Evolutionary conservation across 2,888 invertebrate genomes (phyloP), one percentile per base, ranked within the genome.

Genomic region (Tolmerus cingulatus): DNA sequence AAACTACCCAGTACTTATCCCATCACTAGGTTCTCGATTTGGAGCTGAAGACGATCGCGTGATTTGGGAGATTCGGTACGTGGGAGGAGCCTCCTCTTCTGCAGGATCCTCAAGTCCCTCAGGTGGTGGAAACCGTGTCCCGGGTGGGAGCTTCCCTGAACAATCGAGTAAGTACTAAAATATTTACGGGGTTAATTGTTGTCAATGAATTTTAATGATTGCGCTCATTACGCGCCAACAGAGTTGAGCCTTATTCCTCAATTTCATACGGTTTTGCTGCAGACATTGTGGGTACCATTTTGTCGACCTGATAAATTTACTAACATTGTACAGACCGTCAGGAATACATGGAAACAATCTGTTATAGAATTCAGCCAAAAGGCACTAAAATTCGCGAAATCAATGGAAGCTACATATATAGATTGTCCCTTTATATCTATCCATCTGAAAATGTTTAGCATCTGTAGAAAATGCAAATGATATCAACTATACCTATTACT

Each of bases 1-100:
- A 19, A 84, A 27, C 19, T 78, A 87, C 74, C 30, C 82, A n/a
- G 55, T 86, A 2, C 27, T 37, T 16, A 19, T n/a, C 19, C 57
- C 57, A 23, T 66, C 78, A 12, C 40, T 88, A n/a, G 92, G 90
- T 89, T 86, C 30, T 57, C 88, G 91, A 74, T 85, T 90, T 66
- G 90, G 87, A 3, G 88, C 14, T 0, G 88, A 87, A 1, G 89
- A 89, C 4, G 90, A 90, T 89, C 89, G 89, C n/a, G 90, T 90
- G 4, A 86, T 90, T 7, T 90, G 89, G 88, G 89, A 89, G 76
- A 55, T 87, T 14, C 40, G 12, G 27, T 66, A 87, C 86, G 51
- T 77, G 23, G 79, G 79, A 16, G 77, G 37, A 37, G 19, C 23
- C 14, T 1, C 30, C 30, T 74, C 74, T 27, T 34, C 34, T 34